Evolutionary conservation across 2,888 invertebrate species (phyloP), one percentile per base, ranked within the genome.

Genomic region (Xylocampa areola): DNA sequence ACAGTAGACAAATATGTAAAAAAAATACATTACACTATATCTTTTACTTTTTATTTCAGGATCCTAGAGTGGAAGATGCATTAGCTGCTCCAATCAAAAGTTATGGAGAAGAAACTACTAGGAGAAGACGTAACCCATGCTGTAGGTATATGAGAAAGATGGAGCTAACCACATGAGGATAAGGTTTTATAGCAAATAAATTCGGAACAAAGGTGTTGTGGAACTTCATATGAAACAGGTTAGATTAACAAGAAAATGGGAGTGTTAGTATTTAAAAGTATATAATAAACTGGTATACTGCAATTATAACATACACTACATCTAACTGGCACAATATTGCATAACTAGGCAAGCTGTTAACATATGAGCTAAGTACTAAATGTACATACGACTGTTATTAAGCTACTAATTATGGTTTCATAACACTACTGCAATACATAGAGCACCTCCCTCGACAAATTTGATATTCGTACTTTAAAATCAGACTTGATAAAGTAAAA

Each of bases 61-160:
- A 98, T 90, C 93, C 96, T 4, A 94, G 96, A 80, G 95, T 98
- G 0, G 95, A 96, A 79, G 97, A 98, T 89, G 95, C 96, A n/a
- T 91, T 98, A 49, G 99, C 98, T n/a, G 94, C 96, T 60, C 98
- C 98, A 4, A 97, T 99, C 25, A 98, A 97, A 86, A 97, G 97
- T 1, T 97, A 95, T 88, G 98, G 98, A 0, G 98, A 98, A 87
- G 97, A 97, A 85, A 97, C 96, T 0, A 94, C 97, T 14, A 94
- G 98, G 69, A 96, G 98, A 32, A 94, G 98, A 62, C 94, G 98
- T 35, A 96, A 97, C 97, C 68, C 97, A 98, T 90, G 91, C 95
- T 37, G n/a, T n/a, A n/a, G n/a, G 92, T 95, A 33, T 98, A 96
- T 87, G 94, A 96, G 66, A 96, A 96, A 64, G 95, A 97, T 82